Percentiles rank a stretch among this genome's conserved stretches.
Conservation (phyloP, 2,888 invertebrate genomes). For the Halictus quadricinctus region DNA sequence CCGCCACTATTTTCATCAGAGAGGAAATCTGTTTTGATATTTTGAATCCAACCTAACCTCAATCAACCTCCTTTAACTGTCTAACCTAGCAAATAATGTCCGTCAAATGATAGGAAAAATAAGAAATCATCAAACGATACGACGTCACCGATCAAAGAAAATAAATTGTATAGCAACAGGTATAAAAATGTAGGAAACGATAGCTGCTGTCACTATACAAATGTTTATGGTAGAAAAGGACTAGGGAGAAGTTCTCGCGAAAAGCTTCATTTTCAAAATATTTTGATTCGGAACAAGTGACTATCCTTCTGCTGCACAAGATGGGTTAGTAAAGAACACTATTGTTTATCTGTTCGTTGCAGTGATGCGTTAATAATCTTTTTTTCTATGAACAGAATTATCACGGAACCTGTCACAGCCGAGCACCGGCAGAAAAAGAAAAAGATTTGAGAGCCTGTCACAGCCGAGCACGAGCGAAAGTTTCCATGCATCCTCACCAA, state of each 20-base stretch:
- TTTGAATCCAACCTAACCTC: not conserved
- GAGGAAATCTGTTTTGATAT: not conserved
- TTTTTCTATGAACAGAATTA: not conserved
- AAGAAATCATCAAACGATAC: not conserved
- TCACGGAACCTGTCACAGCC: constrained; percentile 7
- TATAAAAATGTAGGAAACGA: not conserved
- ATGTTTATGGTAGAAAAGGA: not conserved
- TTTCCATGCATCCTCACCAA: not conserved
- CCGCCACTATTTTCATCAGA: not conserved
- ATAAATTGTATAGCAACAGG: not conserved
- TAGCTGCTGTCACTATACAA: not conserved
- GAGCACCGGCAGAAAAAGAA: not conserved
- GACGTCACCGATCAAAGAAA: not conserved
- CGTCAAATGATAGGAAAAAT: not conserved
- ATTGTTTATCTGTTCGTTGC: not conserved
- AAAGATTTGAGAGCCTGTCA: not conserved
- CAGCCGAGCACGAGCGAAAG: constrained; percentile 26
- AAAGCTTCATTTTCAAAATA: not conserved
- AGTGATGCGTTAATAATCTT: not conserved
- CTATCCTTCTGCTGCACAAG: not conserved
- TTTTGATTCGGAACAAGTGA: not conserved
- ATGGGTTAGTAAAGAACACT: constrained; percentile 26
- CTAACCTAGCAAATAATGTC: not conserved
- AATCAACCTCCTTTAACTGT: not conserved
- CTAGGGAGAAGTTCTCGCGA: not conserved